These are phyloP conservation scores for Onchidella celtica DNA, from an alignment of 2,888 invertebrate genomes.

Conservation along the genomic window DNA sequence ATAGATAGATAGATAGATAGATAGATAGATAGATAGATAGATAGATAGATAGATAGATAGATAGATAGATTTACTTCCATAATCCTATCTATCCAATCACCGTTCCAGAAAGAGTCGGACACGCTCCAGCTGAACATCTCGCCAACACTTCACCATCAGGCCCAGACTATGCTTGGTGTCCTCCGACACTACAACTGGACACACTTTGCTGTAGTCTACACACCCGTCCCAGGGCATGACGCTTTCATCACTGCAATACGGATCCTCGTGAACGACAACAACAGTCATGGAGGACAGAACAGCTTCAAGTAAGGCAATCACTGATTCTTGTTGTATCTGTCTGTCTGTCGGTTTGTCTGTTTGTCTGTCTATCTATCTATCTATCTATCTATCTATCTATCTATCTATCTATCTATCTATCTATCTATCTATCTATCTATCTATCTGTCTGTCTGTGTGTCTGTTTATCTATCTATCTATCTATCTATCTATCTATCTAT, in stretches of 20 bases:
- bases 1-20: slow-evolving; percentile 30
- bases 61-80: background rate
- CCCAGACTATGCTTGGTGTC: slow-evolving; percentile 96
- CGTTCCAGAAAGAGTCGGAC: slow-evolving; percentile 83
- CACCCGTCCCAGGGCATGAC: slow-evolving; percentile 93
- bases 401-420: slow-evolving; percentile 1
- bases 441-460: no score
- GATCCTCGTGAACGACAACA: slow-evolving; percentile 44
- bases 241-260: slow-evolving; percentile 95
- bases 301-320: slow-evolving; percentile 36
- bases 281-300: slow-evolving; percentile 7
- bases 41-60: background rate
- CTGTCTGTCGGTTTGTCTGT: slow-evolving; percentile 1
- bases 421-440: slow-evolving; percentile 1
- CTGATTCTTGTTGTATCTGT: slow-evolving; percentile 5
- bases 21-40: background rate
- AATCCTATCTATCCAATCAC: background rate
- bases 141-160: slow-evolving; percentile 97
- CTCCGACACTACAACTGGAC: slow-evolving; percentile 97
- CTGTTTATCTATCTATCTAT: no score
- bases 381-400: slow-evolving; percentile 19
- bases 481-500: slow-evolving; percentile 1
- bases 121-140: slow-evolving; percentile 95
- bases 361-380: no score
- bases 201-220: slow-evolving; percentile 92